Evolutionary conservation across 1,140 invertebrate species (phyloP), one percentile per base, ranked within the genome.

Genomic region (Neomicropteryx cornuta): DNA sequence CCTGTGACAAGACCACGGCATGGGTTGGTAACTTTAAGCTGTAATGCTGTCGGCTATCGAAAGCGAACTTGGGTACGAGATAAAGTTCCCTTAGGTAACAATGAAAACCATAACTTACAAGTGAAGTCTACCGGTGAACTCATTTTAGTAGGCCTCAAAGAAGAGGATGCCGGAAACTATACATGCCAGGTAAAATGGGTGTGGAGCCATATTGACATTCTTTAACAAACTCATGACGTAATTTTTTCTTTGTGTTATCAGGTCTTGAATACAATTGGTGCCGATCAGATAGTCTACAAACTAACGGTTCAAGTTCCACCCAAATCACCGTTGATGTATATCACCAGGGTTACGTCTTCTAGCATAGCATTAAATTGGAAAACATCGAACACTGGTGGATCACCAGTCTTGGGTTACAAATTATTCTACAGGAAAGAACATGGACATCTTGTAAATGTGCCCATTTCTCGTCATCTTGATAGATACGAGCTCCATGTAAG

Each of bases 281-380:
- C 71, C n/a, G 78, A 81, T 49, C 62, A 72, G 39, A 53, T 78
- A 2, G 67, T 72, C 2, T 77, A 76, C 42, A 62, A 66, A n/a
- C 53, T 79, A 2, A 59, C 71, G 5, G 75, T 80, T 0, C 77
- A 80, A 61, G 77, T 82, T 19, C 77, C 79, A 4, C 81, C 81
- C 0, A 62, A 62, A 20, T 71, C 80, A 2, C 81, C 81, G 0
- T 63, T 76, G n/a, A 56, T 83, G 0, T 81, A 80, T 45, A 77
- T 83, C 1, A 79, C 76, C 5, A 79, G 77, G 44, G 76, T 79
- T 2, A 83, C 80, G 0, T 78, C 77, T 14, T 77, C 70, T 40
- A 81, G 79, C 49, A 73, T 83, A 38, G 52, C 81, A 10, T 64
- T 83, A 32, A 77, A 83, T 46, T 81, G 81, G 79, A 79, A 80